A percentile compares a stretch with the other conserved stretches of the same genome.
Evolutionary conservation across 2,888 invertebrate genomes (phyloP).

Genomic region (Myathropa florea): DNA sequence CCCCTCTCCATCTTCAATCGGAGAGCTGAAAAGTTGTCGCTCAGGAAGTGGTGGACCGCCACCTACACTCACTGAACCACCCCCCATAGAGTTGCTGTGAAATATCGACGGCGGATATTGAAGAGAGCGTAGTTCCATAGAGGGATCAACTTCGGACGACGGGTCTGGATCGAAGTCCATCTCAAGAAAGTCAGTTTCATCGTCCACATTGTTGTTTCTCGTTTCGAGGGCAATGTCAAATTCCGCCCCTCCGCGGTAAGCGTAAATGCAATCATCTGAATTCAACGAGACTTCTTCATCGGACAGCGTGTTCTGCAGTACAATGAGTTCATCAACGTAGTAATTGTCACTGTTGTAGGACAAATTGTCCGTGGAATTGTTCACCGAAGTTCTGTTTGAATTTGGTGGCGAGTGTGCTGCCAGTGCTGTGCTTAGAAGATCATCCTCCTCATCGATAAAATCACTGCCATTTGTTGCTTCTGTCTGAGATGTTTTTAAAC

Average conservation of each 20-base stretch:
- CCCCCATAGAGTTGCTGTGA: slow-evolving; percentile 61
- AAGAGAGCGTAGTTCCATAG: slow-evolving; percentile 61
- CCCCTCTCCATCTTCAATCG: slow-evolving; percentile 75
- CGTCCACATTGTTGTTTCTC: slow-evolving; percentile 75
- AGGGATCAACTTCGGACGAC: slow-evolving; percentile 78
- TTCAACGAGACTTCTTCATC: slow-evolving; percentile 79
- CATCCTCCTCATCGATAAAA: slow-evolving; percentile 52
- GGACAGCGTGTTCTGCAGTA: slow-evolving; percentile 74
- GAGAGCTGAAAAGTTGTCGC: slow-evolving; percentile 77
- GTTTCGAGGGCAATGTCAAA: slow-evolving; percentile 75
- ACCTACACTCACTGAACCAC: slow-evolving; percentile 23
- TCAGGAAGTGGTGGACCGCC: slow-evolving; percentile 66
- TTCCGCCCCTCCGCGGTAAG: slow-evolving; percentile 79
- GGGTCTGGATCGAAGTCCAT: slow-evolving; percentile 81
- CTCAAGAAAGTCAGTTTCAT: slow-evolving; percentile 80
- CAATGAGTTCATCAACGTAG: slow-evolving; percentile 78
- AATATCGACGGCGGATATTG: slow-evolving; percentile 69
- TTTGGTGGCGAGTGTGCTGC: slow-evolving; percentile 71
- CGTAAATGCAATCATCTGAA: slow-evolving; percentile 80
- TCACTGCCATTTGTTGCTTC: slow-evolving; percentile 54
- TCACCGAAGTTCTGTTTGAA: slow-evolving; percentile 78
- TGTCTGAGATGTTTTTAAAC: slow-evolving; percentile 3
- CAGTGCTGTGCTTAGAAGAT: slow-evolving; percentile 49
- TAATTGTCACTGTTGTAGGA: slow-evolving; percentile 79
- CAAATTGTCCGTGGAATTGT: slow-evolving; percentile 80